Evolutionary conservation across 2,113 vertebrate species (phyloP).

Genomic region (Etheostoma spectabile): DNA sequence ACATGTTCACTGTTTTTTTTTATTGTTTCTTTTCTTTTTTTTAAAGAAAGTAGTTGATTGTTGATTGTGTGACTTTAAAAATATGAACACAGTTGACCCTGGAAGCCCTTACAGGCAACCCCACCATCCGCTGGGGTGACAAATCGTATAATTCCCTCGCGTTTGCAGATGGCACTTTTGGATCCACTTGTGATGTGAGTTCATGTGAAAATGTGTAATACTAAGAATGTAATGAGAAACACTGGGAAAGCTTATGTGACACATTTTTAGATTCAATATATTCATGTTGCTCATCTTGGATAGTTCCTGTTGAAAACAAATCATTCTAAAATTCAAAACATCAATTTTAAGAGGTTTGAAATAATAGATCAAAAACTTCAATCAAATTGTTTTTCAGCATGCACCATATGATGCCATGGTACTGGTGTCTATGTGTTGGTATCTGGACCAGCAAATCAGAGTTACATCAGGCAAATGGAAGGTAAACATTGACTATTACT

Average conservation of each 20-base stretch:
- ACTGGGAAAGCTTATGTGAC: not conserved
- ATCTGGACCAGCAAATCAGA: slow-evolving; percentile 86
- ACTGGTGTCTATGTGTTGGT: slow-evolving; percentile 85
- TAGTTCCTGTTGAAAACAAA: not conserved
- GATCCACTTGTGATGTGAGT: slow-evolving; percentile 93
- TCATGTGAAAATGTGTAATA: not conserved
- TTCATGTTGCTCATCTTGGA: not conserved
- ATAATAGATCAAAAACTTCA: not conserved
- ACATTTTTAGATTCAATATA: not conserved
- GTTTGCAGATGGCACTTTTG: slow-evolving; percentile 90
- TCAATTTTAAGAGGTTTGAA: not conserved
- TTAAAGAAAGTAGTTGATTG: not conserved
- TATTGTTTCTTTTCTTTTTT: not conserved
- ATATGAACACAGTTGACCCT: slow-evolving; percentile 81
- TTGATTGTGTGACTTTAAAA: slow-evolving; percentile 1
- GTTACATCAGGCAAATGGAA: slow-evolving; percentile 92
- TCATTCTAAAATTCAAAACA: not conserved
- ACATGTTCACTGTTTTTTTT: not conserved
- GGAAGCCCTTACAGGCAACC: slow-evolving; percentile 86
- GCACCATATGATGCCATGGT: slow-evolving; percentile 94
- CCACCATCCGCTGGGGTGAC: slow-evolving; percentile 94
- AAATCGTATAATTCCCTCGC: slow-evolving; percentile 92
- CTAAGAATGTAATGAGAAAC: not conserved
- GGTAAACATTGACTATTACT: slow-evolving; percentile 80
- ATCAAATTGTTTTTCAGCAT: slow-evolving; percentile 85